phyloP scores from a whole-genome alignment of 1,140 invertebrate species.

The Camponotus vicinus region DNA sequence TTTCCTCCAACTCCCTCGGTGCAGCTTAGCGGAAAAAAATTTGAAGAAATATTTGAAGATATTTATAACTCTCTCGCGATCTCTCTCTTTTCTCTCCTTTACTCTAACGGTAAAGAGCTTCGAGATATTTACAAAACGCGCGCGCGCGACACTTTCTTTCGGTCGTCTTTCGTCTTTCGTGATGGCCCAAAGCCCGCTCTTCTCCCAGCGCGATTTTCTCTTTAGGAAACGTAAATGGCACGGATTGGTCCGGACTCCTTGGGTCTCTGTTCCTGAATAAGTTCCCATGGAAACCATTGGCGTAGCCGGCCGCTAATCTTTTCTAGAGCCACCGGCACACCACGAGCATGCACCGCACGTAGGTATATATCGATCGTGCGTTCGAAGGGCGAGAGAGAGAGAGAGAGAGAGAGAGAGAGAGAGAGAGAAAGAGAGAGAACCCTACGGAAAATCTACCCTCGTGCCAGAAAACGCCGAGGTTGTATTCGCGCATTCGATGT shows the following conservation, averaged over 20 bases:
- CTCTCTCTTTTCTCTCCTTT: neutral
- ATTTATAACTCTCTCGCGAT: neutral
- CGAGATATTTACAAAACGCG: neutral
- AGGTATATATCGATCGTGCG: conserved; percentile 62
- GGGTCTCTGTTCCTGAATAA: conserved; percentile 62
- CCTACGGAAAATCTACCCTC: conserved; percentile 34
- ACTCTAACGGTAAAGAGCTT: neutral
- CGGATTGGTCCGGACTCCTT: conserved; percentile 8
- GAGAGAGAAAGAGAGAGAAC: neutral
- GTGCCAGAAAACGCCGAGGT: conserved; percentile 51
- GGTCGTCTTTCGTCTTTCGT: neutral
- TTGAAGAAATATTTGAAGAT: conserved; percentile 45
- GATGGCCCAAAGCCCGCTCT: no score
- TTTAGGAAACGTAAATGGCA: conserved; percentile 51
- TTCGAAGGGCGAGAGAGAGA: neutral
- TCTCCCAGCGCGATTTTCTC: conserved; percentile 33
- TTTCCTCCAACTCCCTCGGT: neutral
- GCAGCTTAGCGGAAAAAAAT: neutral
- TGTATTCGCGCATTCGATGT: neutral
- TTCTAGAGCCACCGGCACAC: conserved; percentile 41
- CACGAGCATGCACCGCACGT: conserved; percentile 60
- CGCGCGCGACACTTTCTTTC: conserved; percentile 16
- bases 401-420: conserved; percentile 3
- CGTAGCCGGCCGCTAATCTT: conserved; percentile 61
- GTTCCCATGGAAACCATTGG: conserved; percentile 78